These are phyloP conservation scores for Quadroppia sp. DNA, from an alignment of 2,888 invertebrate genomes.

Conservation along the genomic window DNA sequence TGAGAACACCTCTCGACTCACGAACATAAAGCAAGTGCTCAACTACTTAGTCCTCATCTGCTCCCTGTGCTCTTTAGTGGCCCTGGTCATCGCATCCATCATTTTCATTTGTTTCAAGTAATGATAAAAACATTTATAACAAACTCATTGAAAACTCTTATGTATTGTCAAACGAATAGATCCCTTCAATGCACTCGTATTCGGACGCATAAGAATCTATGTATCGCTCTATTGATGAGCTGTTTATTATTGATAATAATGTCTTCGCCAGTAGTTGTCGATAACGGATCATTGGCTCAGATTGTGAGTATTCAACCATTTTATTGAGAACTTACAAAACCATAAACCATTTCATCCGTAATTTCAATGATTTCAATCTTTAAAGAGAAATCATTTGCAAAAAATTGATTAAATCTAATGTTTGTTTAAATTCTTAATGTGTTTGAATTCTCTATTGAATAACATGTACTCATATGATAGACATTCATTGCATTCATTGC, in stretches of 20 bases:
- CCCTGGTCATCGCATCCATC: slow-evolving; percentile 53
- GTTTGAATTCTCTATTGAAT: too few relatives aligned
- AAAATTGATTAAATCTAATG: too few relatives aligned
- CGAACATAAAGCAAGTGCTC: slow-evolving; percentile 47
- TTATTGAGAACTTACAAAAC: too few relatives aligned
- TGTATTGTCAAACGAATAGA: slow-evolving; percentile 50
- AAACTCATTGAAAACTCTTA: neutral
- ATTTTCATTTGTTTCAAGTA: slow-evolving; percentile 56
- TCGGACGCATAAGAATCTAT: slow-evolving; percentile 53
- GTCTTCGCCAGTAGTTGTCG: slow-evolving; percentile 34
- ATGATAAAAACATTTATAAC: slow-evolving; percentile 44
- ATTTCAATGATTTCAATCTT: too few relatives aligned
- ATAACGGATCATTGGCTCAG: slow-evolving; percentile 11
- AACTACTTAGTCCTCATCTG: slow-evolving; percentile 54
- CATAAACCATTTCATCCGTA: too few relatives aligned
- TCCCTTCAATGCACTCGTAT: slow-evolving; percentile 53
- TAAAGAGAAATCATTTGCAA: too few relatives aligned
- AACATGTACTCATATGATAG: too few relatives aligned
- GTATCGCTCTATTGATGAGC: slow-evolving; percentile 52
- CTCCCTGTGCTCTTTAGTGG: slow-evolving; percentile 52
- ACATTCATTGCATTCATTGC: too few relatives aligned
- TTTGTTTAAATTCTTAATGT: too few relatives aligned
- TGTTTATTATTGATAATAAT: slow-evolving; percentile 40
- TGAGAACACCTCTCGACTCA: slow-evolving; percentile 28
- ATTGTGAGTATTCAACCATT: slow-evolving; percentile 12